Conservation (phyloP, 2,797 vertebrate species). For the Cirrhinus mrigala region DNA sequence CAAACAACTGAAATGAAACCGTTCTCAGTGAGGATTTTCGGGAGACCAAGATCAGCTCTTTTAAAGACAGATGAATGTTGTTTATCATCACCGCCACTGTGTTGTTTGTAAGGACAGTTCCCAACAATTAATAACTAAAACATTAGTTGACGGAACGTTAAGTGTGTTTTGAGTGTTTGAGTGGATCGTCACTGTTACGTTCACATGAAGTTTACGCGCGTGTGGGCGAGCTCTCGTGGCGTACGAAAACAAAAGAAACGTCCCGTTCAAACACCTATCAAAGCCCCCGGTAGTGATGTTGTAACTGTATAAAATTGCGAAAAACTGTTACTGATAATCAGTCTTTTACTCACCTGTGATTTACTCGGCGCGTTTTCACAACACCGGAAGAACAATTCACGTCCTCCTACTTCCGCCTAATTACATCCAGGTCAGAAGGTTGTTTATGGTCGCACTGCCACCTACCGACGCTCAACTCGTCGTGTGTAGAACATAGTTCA, state of each 20-base stretch:
- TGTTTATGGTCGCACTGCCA: background rate
- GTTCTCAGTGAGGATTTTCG: background rate
- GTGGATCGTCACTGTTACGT: background rate
- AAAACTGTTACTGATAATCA: background rate
- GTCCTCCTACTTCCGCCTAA: slow-evolving; percentile 1
- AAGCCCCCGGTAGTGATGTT: background rate
- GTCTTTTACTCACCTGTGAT: slow-evolving; percentile 75
- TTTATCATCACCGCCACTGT: background rate
- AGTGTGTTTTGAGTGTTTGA: background rate
- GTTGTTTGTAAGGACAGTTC: background rate
- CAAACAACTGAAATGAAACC: no score
- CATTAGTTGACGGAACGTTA: background rate
- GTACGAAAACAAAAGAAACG: background rate
- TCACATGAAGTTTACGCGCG: background rate
- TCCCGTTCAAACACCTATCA: background rate
- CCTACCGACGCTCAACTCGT: background rate
- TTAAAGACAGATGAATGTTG: background rate
- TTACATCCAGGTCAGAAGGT: slow-evolving; percentile 5
- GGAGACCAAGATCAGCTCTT: background rate
- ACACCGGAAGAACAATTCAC: slow-evolving; percentile 53
- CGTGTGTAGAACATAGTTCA: no score
- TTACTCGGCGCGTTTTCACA: slow-evolving; percentile 71
- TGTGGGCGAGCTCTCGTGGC: background rate
- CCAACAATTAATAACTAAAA: background rate
- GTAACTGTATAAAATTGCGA: no score